A percentile compares a stretch with the other conserved stretches of the same genome.
phyloP scores from a whole-genome alignment of 2,113 vertebrate genomes.

The Fulica atra region DNA sequence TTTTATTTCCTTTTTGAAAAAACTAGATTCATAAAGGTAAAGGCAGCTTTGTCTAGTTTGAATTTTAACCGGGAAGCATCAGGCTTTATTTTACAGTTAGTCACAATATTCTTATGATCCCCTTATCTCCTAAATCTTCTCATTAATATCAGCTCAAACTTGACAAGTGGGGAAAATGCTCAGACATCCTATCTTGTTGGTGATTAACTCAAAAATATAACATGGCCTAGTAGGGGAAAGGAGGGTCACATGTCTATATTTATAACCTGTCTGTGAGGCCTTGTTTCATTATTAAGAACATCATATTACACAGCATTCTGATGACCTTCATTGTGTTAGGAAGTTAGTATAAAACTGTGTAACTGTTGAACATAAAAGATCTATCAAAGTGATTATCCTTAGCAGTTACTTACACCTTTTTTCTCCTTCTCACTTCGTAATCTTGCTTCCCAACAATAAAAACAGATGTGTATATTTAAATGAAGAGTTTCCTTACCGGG shows the following conservation, averaged over 20 bases:
- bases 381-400: not conserved
- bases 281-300: not conserved
- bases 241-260: not conserved
- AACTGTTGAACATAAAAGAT: not conserved
- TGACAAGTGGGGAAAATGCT: not conserved
- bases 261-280: not conserved
- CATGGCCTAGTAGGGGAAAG: not conserved
- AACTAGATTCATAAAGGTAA: not conserved
- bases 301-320: not conserved
- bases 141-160: not conserved
- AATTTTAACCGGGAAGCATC: not conserved
- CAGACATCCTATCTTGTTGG: not conserved
- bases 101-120: not conserved
- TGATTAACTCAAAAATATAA: not conserved
- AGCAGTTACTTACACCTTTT: not conserved
- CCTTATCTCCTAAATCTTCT: not conserved
- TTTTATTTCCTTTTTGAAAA: not conserved
- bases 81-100: not conserved
- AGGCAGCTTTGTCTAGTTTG: not conserved
- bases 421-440: not conserved
- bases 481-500: constrained; percentile 34
- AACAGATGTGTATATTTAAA: not conserved
- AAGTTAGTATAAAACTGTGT: not conserved
- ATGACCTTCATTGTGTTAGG: not conserved
- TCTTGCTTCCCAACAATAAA: not conserved